Evolutionary conservation across 2,797 vertebrate genomes (phyloP).

Genomic region (Helarctos malayanus): DNA sequence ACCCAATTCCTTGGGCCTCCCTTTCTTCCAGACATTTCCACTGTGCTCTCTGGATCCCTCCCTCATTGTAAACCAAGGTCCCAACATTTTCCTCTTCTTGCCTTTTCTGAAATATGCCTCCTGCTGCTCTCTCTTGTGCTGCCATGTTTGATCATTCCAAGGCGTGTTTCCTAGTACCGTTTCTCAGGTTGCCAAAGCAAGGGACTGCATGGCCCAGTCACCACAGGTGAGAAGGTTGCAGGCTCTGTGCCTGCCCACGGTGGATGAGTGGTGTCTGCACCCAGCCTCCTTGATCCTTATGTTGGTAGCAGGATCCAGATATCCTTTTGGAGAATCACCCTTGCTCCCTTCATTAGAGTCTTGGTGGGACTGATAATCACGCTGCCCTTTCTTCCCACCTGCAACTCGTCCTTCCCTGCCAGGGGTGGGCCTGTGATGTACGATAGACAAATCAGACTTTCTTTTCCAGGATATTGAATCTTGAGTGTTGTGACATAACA

Average conservation of each 20-base stretch:
- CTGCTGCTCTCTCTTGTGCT: neutral
- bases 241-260: neutral
- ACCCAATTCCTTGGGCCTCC: neutral
- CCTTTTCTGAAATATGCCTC: neutral
- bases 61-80: neutral
- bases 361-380: neutral
- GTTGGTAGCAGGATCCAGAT: neutral
- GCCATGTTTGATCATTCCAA: neutral
- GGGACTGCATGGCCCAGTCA: too few species aligned
- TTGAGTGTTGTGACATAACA: neutral
- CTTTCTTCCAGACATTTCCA: neutral
- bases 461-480: constrained; percentile 53
- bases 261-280: neutral
- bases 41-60: neutral
- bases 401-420: neutral
- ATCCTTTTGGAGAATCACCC: neutral
- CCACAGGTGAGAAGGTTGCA: neutral
- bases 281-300: too few species aligned
- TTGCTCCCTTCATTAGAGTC: neutral
- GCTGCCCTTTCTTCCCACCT: neutral
- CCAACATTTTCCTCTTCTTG: neutral
- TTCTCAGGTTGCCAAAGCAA: neutral
- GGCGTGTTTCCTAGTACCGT: neutral
- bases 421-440: neutral
- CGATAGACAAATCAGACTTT: neutral